phyloP scores from a whole-genome alignment of 2,888 invertebrate genomes.

The Drosophila birchii region DNA sequence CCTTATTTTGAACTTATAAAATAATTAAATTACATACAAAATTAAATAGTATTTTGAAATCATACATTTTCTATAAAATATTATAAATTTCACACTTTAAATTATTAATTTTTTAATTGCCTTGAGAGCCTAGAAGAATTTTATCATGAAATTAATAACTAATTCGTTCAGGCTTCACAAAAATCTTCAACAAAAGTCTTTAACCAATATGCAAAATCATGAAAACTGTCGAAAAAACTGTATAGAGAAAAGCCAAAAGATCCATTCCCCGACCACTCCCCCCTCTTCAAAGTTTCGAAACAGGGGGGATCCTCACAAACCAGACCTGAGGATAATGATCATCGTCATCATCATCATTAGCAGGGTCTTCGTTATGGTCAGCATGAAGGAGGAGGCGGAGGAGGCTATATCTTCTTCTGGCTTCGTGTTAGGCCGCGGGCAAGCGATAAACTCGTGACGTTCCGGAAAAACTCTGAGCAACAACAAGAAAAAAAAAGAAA shows the following conservation, averaged over 20 bases:
- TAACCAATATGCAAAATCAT: neutral
- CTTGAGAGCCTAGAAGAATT: neutral
- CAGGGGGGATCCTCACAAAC: slow-evolving; percentile 13
- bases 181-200: neutral
- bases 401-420: slow-evolving; percentile 3
- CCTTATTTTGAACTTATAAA: no score
- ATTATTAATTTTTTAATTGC: no score
- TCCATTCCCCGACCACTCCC: neutral
- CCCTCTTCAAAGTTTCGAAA: neutral
- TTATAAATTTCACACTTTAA: no score
- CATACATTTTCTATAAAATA: no score
- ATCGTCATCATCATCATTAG: slow-evolving; percentile 25
- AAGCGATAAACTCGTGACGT: slow-evolving; percentile 45
- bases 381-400: neutral
- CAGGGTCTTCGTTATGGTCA: slow-evolving; percentile 14
- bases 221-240: slow-evolving; percentile 16
- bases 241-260: slow-evolving; percentile 21
- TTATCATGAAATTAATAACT: neutral
- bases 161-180: neutral
- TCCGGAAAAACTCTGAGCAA: slow-evolving; percentile 32
- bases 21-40: no score
- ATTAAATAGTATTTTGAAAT: no score
- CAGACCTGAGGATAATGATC: slow-evolving; percentile 23
- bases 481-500: slow-evolving; percentile 26
- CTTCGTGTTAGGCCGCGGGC: slow-evolving; percentile 31